Percentiles rank a stretch among this genome's conserved stretches.
phyloP scores from a whole-genome alignment of 2,888 invertebrate genomes.

The Halictus ligatus region DNA sequence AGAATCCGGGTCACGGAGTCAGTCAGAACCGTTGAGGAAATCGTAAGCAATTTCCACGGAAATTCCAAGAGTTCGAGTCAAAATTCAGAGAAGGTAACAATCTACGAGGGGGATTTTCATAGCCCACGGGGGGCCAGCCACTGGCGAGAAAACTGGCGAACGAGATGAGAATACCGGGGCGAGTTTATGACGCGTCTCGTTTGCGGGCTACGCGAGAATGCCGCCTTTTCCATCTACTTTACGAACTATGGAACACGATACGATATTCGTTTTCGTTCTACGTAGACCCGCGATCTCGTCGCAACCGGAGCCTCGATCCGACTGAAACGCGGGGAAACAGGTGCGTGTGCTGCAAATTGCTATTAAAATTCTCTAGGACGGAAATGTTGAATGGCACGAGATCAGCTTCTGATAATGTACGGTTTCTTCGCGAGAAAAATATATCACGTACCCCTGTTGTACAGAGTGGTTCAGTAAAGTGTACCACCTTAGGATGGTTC shows the following conservation, averaged over 20 bases:
- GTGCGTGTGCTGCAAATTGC: not conserved
- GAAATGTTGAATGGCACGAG: not conserved
- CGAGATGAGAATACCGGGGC: slow-evolving; percentile 18
- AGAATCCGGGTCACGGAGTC: slow-evolving; percentile 42
- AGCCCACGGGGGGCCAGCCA: slow-evolving; percentile 1
- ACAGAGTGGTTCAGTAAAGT: too few relatives aligned
- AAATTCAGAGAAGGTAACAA: slow-evolving; percentile 36
- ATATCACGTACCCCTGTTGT: not conserved
- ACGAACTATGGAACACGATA: slow-evolving; percentile 27
- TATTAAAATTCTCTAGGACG: not conserved
- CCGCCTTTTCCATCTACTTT: slow-evolving; percentile 31
- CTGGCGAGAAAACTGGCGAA: slow-evolving; percentile 26
- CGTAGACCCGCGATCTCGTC: not conserved
- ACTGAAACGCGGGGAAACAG: not conserved
- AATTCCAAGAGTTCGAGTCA: slow-evolving; percentile 31
- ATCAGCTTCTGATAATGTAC: not conserved
- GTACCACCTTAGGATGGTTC: too few relatives aligned
- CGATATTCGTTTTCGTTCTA: not conserved
- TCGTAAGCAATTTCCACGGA: slow-evolving; percentile 43
- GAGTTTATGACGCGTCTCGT: slow-evolving; percentile 48
- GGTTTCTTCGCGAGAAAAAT: not conserved
- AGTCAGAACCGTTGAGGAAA: slow-evolving; percentile 11
- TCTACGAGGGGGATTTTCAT: slow-evolving; percentile 25
- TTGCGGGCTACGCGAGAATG: slow-evolving; percentile 21
- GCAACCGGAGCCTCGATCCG: not conserved